Percentiles rank a stretch among this genome's conserved stretches.
phyloP scores from a whole-genome alignment of 2,113 vertebrate genomes.

The Psettodes erumei region DNA sequence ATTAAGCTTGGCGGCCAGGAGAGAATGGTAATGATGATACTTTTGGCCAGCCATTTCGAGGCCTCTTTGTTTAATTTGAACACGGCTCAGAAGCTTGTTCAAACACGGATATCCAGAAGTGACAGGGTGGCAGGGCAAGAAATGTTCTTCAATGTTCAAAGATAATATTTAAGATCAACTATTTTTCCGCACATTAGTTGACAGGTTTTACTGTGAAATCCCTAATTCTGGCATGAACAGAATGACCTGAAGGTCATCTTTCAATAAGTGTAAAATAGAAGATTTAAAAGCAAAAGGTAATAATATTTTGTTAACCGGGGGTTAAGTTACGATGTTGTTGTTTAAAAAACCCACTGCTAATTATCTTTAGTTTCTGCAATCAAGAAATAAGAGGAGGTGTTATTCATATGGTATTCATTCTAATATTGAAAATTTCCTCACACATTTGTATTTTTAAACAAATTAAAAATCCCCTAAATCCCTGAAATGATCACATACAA shows the following conservation, averaged over 20 bases:
- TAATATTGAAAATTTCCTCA: constrained; percentile 22
- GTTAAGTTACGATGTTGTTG: background rate
- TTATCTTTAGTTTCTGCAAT: background rate
- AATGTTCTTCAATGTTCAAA: constrained; percentile 43
- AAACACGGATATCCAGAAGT: constrained; percentile 54
- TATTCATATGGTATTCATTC: constrained; percentile 17
- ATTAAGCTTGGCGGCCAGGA: constrained; percentile 64
- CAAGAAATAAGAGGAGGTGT: background rate
- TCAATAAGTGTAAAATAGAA: constrained; percentile 7
- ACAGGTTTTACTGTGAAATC: constrained; percentile 20
- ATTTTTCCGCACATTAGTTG: constrained; percentile 35
- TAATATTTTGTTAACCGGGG: background rate
- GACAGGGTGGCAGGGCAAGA: constrained; percentile 46
- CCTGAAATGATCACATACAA: constrained; percentile 26
- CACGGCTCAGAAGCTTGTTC: constrained; percentile 60
- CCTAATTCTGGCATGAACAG: constrained; percentile 13
- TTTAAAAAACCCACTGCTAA: background rate
- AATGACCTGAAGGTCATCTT: constrained; percentile 17
- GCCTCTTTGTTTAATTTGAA: constrained; percentile 77
- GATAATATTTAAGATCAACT: constrained; percentile 54
- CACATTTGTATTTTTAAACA: constrained; percentile 36
- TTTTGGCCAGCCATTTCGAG: constrained; percentile 64
- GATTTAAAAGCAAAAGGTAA: constrained; percentile 1
- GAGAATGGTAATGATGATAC: constrained; percentile 76
- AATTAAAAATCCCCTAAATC: constrained; percentile 31